Evolutionary conservation across 2,113 vertebrate species (phyloP).

Genomic region (Phrynocephalus versicolor): DNA sequence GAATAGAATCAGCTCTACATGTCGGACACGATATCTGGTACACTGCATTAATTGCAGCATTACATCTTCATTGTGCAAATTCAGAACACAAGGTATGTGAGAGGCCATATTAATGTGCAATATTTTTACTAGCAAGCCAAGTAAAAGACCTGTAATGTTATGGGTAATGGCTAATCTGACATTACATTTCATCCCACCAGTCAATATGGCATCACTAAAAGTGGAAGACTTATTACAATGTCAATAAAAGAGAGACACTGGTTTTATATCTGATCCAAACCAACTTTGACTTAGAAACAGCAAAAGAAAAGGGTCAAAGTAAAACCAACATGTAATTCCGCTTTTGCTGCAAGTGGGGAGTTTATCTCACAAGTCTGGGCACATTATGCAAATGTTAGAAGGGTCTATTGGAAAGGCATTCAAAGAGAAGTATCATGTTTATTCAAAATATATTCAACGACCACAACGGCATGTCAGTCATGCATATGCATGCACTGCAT

Average conservation of each 20-base stretch:
- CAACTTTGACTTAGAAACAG: neutral
- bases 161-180: conserved; percentile 2
- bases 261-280: conserved; percentile 12
- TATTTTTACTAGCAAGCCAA: conserved; percentile 1
- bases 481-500: neutral
- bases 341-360: neutral
- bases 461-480: neutral
- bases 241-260: conserved; percentile 13
- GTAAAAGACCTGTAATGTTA: neutral
- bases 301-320: neutral
- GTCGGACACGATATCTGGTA: neutral
- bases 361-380: neutral
- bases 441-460: neutral
- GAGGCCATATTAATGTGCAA: neutral
- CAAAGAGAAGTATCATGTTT: neutral
- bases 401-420: neutral
- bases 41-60: neutral
- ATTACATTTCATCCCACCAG: neutral
- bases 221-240: neutral
- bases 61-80: neutral
- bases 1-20: neutral
- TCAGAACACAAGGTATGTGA: neutral
- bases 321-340: neutral
- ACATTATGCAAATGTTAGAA: neutral
- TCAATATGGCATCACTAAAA: conserved; percentile 12